These are phyloP conservation scores for Drosophila recens DNA, from an alignment of 2,888 invertebrate genomes.

Conservation along the genomic window DNA sequence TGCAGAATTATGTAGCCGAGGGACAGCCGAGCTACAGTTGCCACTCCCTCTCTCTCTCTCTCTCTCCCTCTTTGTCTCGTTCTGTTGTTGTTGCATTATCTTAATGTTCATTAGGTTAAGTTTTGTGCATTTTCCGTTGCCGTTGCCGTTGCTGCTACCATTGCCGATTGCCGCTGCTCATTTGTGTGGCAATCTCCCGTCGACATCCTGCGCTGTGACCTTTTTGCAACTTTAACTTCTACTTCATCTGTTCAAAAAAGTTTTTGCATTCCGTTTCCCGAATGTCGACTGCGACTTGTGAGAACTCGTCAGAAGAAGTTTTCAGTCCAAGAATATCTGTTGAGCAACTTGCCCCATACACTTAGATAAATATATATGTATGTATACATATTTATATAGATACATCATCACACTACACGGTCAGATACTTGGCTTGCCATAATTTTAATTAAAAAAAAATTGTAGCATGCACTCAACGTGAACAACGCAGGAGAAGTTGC, in stretches of 20 bases:
- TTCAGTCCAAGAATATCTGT: conserved; percentile 38
- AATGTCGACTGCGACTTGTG: conserved; percentile 39
- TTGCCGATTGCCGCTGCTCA: conserved; percentile 60
- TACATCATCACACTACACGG: not conserved
- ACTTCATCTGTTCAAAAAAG: conserved; percentile 62
- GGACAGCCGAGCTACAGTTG: conserved; percentile 20
- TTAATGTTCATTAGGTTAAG: conserved; percentile 82
- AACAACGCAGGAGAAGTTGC: not conserved
- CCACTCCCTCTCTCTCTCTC: not conserved
- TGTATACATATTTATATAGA: conserved; percentile 9
- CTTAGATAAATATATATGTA: not conserved
- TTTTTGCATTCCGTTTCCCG: conserved; percentile 70
- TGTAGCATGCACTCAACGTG: conserved; percentile 3
- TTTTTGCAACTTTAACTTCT: conserved; percentile 35
- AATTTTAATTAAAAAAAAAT: conserved; percentile 61
- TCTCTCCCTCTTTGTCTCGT: not conserved
- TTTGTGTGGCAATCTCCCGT: conserved; percentile 78
- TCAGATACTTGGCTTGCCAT: conserved; percentile 28
- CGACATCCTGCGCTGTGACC: conserved; percentile 63
- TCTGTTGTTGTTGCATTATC: conserved; percentile 75
- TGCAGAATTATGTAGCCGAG: conserved; percentile 68
- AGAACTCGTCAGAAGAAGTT: conserved; percentile 70
- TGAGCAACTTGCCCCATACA: conserved; percentile 25
- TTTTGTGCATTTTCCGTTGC: conserved; percentile 77
- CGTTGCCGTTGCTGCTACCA: conserved; percentile 33